Evolutionary conservation across 1,140 invertebrate species (phyloP).

Genomic region (Phortica variegata): DNA sequence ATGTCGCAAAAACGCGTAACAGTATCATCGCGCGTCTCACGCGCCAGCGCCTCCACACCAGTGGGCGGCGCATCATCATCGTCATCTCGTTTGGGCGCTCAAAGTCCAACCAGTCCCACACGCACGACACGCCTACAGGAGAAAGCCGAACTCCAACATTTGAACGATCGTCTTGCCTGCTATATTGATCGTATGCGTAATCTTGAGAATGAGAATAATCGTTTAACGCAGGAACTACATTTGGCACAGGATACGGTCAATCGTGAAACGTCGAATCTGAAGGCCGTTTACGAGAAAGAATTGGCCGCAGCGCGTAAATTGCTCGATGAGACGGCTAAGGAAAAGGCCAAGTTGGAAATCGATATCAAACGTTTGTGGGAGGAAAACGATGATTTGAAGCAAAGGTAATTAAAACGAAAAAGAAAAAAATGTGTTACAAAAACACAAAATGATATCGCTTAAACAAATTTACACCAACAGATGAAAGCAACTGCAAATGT

Average conservation of each 20-base stretch:
- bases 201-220: conserved; percentile 88
- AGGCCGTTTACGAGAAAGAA: conserved; percentile 90
- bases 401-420: conserved; percentile 63
- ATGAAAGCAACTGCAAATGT: no score
- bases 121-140: conserved; percentile 87
- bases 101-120: conserved; percentile 71
- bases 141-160: conserved; percentile 87
- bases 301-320: conserved; percentile 82
- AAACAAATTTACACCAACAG: neutral
- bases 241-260: conserved; percentile 77
- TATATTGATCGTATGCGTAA: conserved; percentile 94
- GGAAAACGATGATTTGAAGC: conserved; percentile 82
- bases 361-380: conserved; percentile 84
- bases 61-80: conserved; percentile 35
- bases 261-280: conserved; percentile 84
- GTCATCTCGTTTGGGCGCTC: conserved; percentile 29
- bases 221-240: conserved; percentile 77
- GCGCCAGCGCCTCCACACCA: conserved; percentile 48
- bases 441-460: conserved; percentile 42
- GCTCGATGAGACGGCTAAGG: conserved; percentile 85
- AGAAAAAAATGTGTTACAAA: conserved; percentile 12
- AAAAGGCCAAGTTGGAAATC: conserved; percentile 91
- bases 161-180: conserved; percentile 92
- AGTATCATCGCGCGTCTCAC: conserved; percentile 44
- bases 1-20: conserved; percentile 51